phyloP scores from a whole-genome alignment of 2,113 vertebrate genomes.

The Cranoglanis bouderius region DNA sequence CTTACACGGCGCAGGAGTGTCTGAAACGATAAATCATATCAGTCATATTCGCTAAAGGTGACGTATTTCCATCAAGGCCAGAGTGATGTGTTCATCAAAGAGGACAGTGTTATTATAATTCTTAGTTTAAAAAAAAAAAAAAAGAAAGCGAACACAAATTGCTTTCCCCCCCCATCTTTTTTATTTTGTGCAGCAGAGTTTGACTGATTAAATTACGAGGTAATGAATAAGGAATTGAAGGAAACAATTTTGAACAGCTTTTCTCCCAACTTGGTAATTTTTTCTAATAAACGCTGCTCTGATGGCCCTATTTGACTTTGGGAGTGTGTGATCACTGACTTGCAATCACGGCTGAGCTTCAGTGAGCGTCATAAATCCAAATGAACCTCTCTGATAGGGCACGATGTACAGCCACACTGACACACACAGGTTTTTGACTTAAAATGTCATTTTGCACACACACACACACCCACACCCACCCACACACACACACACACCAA shows the following conservation, averaged over 20 bases:
- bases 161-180: conserved; percentile 61
- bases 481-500: neutral
- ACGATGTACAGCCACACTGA: neutral
- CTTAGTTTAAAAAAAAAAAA: conserved; percentile 64
- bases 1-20: conserved; percentile 76
- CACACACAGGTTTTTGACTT: neutral
- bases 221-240: conserved; percentile 58
- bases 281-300: conserved; percentile 42
- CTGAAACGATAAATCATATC: conserved; percentile 90
- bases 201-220: conserved; percentile 53
- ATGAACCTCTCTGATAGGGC: conserved; percentile 18
- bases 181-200: conserved; percentile 68
- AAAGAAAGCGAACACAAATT: conserved; percentile 76
- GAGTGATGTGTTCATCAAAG: conserved; percentile 89
- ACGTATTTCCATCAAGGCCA: conserved; percentile 89
- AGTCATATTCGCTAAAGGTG: conserved; percentile 80
- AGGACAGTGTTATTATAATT: conserved; percentile 82
- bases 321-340: conserved; percentile 27
- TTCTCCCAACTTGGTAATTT: conserved; percentile 40
- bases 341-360: conserved; percentile 16
- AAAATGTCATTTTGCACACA: neutral
- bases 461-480: neutral
- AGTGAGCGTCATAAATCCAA: conserved; percentile 37
- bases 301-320: conserved; percentile 36
- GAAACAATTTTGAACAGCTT: conserved; percentile 51